Conservation (phyloP, 2,113 vertebrate species). For the Ctenodactylus gundi region DNA sequence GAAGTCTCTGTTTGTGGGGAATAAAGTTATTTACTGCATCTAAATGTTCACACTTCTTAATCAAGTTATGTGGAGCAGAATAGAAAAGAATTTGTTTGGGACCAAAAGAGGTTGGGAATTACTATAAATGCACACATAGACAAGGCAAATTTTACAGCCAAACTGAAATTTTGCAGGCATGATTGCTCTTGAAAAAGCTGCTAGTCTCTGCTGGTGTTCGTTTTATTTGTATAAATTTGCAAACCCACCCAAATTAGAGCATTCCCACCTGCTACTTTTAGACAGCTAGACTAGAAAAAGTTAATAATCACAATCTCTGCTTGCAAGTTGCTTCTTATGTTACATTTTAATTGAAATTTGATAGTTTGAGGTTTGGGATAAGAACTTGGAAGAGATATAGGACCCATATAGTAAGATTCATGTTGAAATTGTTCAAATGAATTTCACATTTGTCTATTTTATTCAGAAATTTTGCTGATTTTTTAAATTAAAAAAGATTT, state of each 20-base stretch:
- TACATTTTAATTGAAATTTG: conserved; percentile 43
- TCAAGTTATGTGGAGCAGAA: background rate
- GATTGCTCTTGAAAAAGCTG: conserved; percentile 39
- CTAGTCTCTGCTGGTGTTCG: background rate
- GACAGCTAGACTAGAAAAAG: background rate
- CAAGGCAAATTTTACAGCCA: conserved; percentile 52
- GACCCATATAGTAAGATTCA: background rate
- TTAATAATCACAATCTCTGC: background rate
- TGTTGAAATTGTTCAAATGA: background rate
- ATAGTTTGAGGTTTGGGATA: background rate
- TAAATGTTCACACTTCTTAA: conserved; percentile 20
- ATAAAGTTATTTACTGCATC: conserved; percentile 11
- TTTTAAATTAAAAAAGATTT: background rate
- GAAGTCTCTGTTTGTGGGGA: background rate
- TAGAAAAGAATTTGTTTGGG: background rate
- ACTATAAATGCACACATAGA: background rate
- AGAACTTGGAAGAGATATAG: background rate
- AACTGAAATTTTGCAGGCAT: conserved; percentile 20
- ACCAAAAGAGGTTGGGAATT: background rate
- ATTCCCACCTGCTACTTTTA: background rate
- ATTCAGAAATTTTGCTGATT: background rate
- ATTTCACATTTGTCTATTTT: background rate
- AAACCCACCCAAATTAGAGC: background rate
- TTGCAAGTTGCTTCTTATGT: too few species aligned
- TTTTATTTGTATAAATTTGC: conserved; percentile 18